Conservation (phyloP, 2,888 invertebrate genomes). For the Netelia inedita region DNA sequence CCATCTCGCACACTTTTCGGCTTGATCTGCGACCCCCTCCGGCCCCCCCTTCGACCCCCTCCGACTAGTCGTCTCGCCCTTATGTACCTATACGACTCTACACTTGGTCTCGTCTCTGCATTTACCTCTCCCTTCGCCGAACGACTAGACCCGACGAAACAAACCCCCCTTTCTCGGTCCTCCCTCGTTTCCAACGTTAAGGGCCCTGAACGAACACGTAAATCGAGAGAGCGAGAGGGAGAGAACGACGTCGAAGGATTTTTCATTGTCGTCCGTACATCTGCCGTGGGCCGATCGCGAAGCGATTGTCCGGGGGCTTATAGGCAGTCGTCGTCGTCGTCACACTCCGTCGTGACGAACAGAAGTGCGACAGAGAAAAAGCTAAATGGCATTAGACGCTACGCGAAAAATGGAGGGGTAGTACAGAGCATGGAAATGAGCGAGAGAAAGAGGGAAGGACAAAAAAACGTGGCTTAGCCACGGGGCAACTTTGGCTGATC, state of each 20-base stretch:
- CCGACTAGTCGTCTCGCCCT: slow-evolving; percentile 62
- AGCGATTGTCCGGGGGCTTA: slow-evolving; percentile 84
- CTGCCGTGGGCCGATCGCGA: slow-evolving; percentile 81
- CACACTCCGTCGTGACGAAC: slow-evolving; percentile 21
- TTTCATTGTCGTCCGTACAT: slow-evolving; percentile 84
- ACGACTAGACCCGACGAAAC: slow-evolving; percentile 59
- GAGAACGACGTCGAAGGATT: slow-evolving; percentile 63
- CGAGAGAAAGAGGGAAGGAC: slow-evolving; percentile 69
- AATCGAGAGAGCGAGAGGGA: slow-evolving; percentile 73
- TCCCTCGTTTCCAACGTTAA: slow-evolving; percentile 77
- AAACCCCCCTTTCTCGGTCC: slow-evolving; percentile 77
- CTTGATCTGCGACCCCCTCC: slow-evolving; percentile 49
- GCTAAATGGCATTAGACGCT: slow-evolving; percentile 53
- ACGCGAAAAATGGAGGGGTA: slow-evolving; percentile 63
- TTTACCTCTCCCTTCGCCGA: slow-evolving; percentile 61
- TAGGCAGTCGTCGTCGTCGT: slow-evolving; percentile 68
- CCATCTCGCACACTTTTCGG: slow-evolving; percentile 62
- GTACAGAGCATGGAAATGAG: slow-evolving; percentile 77
- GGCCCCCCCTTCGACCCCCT: slow-evolving; percentile 32
- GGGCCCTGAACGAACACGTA: slow-evolving; percentile 51
- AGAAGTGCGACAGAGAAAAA: slow-evolving; percentile 65
- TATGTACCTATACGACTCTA: slow-evolving; percentile 47
- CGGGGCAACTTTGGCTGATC: slow-evolving; percentile 69
- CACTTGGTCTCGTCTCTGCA: slow-evolving; percentile 70
- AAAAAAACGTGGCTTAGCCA: slow-evolving; percentile 80